Evolutionary conservation across 2,113 vertebrate species (phyloP), one percentile per base, ranked within the genome.

Genomic region (Neogale vison): DNA sequence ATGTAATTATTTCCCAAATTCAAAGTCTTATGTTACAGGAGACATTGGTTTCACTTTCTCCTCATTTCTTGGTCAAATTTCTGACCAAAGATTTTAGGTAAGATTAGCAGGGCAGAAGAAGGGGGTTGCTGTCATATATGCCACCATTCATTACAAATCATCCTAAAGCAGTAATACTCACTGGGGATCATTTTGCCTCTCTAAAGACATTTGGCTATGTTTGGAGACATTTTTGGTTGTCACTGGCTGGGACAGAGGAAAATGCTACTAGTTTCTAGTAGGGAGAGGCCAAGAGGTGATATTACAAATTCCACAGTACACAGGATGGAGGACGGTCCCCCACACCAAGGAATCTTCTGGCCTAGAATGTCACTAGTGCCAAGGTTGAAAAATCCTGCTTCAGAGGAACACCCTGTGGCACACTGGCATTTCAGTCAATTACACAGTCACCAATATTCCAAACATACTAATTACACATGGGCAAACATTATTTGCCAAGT

Each of bases 141-240:
- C 4, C 3, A 36, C 10, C 14, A n/a, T 23, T 47, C 24, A 90
- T 63, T 90, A 65, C 69, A 91, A 87, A 34, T 9, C 17, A 67
- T 0, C 34, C 15, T 65, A 50, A 55, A 89, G 13, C 80, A 50
- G 4, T 1, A 29, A 3, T 39, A 13, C 6, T 67, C 67, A 31
- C 1, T 11, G 12, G 1, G 24, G 0, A 1, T 45, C 4, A 21
- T 65, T 47, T 61, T 31, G 7, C 0, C 34, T 10, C 14, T 76
- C 31, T 12, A 6, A 18, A 45, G 45, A 61, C 7, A 34, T 45
- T 39, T 67, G 31, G 24, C 42, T 42, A 24, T 8, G 1, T 29
- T 7, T 67, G 24, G 29, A 52, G 24, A 36, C 11, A 59, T 26
- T 55, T 72, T 34, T 24, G 17, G 29, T 47, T 59, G 42, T 65